Evolutionary conservation across 2,888 invertebrate species (phyloP), one percentile per base, ranked within the genome.

Genomic region (Cenopis cana): DNA sequence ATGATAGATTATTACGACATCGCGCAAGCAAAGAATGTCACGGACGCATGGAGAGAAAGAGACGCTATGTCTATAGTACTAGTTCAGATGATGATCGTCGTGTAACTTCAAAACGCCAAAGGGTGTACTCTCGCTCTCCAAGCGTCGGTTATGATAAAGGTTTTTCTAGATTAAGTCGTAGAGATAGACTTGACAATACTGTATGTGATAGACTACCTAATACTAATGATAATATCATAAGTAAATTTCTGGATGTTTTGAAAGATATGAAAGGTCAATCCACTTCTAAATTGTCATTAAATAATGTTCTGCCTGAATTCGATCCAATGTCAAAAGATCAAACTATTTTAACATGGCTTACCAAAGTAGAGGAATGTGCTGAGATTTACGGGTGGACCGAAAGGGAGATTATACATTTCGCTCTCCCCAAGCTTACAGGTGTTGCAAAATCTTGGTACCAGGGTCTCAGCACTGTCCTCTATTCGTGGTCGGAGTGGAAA

Each of bases 401-500:
- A 24, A 24, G 20, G 49, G 61, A 66, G 54, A 72, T 38, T 10
- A 72, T 67, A 36, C 61, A 72, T 33, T 67, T 52, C 11, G 52
- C 52, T 0, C 52, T 52, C 20, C 52, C 52, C 52, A 52, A 52
- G 8, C 52, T 52, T 10, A 38, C 38, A 56, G 61, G 59, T 38
- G 18, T 62, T 71, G 36, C 67, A 18, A 56, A 72, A 55, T 33
- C 68, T 46, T 61, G 61, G 61, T 38, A 49, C 50, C 36, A 64
- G 46, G 50, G 29, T 36, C 24, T 41, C 41, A 46, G 20, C 59
- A 20, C 20, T 1, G 20, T 69, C 9, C 12, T 57, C 6, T 36
- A 55, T 20, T 33, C 56, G n/a, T 69, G 64, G 56, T 3, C 59
- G 14, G 69, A 70, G 50, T 70, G 69, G 69, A 70, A 70, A 24